A percentile compares a stretch with the other conserved stretches of the same genome.
phyloP scores from a whole-genome alignment of 2,113 vertebrate species.

The Sclerurus mexicanus region DNA sequence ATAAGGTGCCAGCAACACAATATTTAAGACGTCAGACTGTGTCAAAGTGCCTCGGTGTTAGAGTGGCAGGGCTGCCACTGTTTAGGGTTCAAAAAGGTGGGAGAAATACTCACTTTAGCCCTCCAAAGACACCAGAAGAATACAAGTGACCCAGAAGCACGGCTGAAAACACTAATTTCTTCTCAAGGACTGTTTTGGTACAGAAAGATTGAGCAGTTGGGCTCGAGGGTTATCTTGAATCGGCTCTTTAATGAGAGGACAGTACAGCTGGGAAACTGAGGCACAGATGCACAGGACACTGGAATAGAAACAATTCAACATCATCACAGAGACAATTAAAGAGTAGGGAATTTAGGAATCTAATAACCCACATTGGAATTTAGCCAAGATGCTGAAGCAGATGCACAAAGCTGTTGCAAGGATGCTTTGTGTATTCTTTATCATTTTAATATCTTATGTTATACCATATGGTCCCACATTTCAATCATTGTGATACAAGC shows the following conservation, averaged over 20 bases:
- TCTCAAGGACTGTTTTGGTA: neutral
- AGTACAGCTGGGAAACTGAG: conserved; percentile 62
- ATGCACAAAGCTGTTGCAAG: conserved; percentile 64
- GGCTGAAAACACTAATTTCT: neutral
- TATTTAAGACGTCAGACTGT: neutral
- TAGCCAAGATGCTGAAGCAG: conserved; percentile 60
- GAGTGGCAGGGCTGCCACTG: neutral
- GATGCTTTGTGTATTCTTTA: conserved; percentile 66
- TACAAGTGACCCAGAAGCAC: neutral
- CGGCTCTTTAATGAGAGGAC: conserved; percentile 15
- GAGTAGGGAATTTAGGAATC: conserved; percentile 63
- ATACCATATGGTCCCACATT: conserved; percentile 61
- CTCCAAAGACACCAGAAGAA: neutral
- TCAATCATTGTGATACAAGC: conserved; percentile 60
- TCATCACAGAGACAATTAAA: conserved; percentile 51
- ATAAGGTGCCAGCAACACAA: neutral
- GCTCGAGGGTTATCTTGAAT: conserved; percentile 24
- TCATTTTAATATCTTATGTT: conserved; percentile 69
- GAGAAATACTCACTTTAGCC: neutral
- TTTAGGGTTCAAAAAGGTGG: neutral
- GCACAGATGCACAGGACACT: conserved; percentile 53
- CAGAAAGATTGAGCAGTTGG: neutral
- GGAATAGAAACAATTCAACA: neutral
- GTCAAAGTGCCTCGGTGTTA: neutral
- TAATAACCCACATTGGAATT: conserved; percentile 60